phyloP scores from a whole-genome alignment of 2,797 vertebrate genomes.

The Sphenopsis melanotis region DNA sequence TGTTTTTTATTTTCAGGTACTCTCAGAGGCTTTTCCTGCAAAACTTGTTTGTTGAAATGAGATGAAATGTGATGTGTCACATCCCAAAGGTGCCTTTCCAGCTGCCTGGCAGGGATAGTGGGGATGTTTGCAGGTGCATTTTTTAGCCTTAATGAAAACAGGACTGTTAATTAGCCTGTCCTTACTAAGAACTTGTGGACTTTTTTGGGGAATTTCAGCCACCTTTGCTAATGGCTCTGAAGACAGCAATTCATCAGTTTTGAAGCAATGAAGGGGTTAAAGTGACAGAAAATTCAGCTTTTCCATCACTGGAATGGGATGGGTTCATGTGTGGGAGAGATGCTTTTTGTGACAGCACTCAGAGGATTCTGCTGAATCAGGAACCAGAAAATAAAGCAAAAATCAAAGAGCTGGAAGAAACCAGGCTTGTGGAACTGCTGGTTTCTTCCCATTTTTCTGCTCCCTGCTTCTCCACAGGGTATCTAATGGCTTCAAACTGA shows the following conservation, averaged over 20 bases:
- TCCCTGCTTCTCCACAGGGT: not conserved
- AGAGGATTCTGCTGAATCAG: not conserved
- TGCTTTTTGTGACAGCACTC: not conserved
- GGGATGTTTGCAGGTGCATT: not conserved
- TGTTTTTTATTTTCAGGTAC: not conserved
- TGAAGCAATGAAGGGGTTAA: not conserved
- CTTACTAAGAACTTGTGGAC: not conserved
- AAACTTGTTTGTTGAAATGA: not conserved
- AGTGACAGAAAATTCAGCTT: not conserved
- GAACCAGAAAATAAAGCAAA: not conserved
- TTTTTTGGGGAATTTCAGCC: not conserved
- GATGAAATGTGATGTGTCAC: not conserved
- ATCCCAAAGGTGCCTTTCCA: not conserved
- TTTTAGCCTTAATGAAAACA: not conserved
- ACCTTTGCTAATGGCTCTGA: not conserved
- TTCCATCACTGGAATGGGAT: fast-evolving
- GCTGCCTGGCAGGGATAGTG: not conserved
- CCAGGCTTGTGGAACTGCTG: not conserved
- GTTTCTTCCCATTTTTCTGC: not conserved
- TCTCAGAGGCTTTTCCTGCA: not conserved
- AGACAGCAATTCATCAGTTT: not conserved
- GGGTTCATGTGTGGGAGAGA: not conserved
- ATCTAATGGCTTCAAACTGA: not conserved
- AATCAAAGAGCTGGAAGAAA: not conserved
- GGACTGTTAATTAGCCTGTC: not conserved